These are phyloP conservation scores for Corydoras maculifer DNA, from an alignment of 2,113 vertebrate genomes.

Conservation along the genomic window DNA sequence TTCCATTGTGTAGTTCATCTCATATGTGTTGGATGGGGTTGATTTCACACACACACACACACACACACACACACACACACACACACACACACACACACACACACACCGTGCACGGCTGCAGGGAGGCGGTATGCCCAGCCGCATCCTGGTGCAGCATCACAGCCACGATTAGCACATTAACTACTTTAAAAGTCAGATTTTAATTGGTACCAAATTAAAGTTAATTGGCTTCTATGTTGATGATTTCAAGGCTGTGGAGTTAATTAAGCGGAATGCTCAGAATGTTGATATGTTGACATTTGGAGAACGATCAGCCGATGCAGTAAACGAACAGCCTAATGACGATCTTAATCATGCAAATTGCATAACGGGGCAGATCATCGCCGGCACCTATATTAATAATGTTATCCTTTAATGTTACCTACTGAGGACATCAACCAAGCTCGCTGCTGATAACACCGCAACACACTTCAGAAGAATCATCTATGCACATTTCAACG, in stretches of 20 bases:
- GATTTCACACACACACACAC: no score
- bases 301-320: slow-evolving; percentile 58
- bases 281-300: slow-evolving; percentile 75
- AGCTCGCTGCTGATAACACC: no score
- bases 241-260: slow-evolving; percentile 62
- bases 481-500: no score
- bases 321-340: slow-evolving; percentile 56
- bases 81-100: slow-evolving; percentile 9
- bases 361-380: slow-evolving; percentile 65
- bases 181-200: slow-evolving; percentile 61
- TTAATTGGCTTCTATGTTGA: slow-evolving; percentile 63
- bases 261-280: slow-evolving; percentile 66
- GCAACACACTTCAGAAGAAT: no score
- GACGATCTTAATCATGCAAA: slow-evolving; percentile 68
- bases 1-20: no score
- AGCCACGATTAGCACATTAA: slow-evolving; percentile 51
- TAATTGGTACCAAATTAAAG: slow-evolving; percentile 57
- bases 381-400: slow-evolving; percentile 45
- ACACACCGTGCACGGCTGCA: not conserved
- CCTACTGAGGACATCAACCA: no score
- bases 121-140: not conserved
- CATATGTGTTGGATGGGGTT: no score
- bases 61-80: not conserved
- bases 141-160: slow-evolving; percentile 39
- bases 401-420: not conserved